Conservation (phyloP, 2,113 vertebrate genomes). For the Cryptoleucopteryx plumbea region DNA sequence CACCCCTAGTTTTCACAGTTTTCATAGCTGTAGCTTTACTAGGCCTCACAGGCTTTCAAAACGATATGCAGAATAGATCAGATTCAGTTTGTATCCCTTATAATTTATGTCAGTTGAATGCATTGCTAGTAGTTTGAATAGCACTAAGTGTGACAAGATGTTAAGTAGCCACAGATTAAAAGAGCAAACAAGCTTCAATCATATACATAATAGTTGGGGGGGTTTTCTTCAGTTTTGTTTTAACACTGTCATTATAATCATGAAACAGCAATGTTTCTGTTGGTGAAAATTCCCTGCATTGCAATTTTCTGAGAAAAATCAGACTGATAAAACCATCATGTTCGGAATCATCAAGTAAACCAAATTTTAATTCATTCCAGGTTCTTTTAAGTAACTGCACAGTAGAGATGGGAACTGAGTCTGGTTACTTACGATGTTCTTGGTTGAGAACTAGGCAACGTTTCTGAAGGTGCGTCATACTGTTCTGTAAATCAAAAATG, state of each 20-base stretch:
- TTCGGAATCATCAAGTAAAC: background rate
- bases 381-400: background rate
- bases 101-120: background rate
- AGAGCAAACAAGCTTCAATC: background rate
- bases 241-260: background rate
- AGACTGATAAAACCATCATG: background rate
- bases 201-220: background rate
- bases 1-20: background rate
- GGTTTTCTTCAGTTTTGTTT: background rate
- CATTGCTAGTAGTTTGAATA: background rate
- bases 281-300: background rate
- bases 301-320: background rate
- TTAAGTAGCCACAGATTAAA: background rate
- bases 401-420: background rate
- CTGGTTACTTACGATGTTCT: slow-evolving; percentile 77
- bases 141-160: background rate
- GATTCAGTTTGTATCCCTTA: background rate
- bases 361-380: background rate
- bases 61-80: background rate
- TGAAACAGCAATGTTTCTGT: background rate
- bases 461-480: slow-evolving; percentile 68
- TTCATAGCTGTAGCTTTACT: background rate
- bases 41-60: background rate
- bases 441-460: slow-evolving; percentile 59
- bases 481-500: slow-evolving; percentile 66